A percentile compares a stretch with the other conserved stretches of the same genome.
These are phyloP conservation scores for Sebastes diploproa DNA, from an alignment of 2,797 vertebrate genomes.

Conservation along the genomic window DNA sequence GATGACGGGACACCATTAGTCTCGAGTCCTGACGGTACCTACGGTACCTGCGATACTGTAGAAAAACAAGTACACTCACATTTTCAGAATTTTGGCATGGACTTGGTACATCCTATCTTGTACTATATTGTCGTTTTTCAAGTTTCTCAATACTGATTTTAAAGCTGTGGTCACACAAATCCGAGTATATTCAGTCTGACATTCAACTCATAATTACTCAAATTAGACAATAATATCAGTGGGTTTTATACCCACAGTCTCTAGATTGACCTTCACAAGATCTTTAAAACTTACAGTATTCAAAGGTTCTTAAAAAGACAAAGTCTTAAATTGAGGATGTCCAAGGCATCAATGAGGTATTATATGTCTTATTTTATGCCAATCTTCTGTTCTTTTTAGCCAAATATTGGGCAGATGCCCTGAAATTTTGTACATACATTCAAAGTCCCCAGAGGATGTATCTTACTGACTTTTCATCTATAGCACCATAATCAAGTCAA, in stretches of 20 bases:
- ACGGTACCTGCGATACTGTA: no score
- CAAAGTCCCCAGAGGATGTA: background rate
- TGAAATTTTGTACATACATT: background rate
- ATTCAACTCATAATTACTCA: background rate
- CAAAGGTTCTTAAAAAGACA: background rate
- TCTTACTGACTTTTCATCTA: background rate
- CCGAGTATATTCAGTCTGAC: background rate
- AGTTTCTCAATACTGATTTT: background rate
- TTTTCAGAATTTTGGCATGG: no score
- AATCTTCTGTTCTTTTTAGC: background rate
- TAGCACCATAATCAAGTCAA: background rate
- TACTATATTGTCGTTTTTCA: background rate
- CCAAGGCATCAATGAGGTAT: background rate
- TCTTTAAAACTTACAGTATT: background rate
- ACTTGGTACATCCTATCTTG: background rate
- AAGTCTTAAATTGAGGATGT: background rate
- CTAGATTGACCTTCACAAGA: background rate
- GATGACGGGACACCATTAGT: no score
- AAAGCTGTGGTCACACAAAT: background rate
- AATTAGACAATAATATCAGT: background rate
- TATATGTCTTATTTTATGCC: background rate
- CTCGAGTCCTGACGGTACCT: no score
- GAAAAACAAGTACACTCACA: no score
- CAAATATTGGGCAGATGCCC: background rate
- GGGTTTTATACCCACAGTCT: background rate